Evolutionary conservation across 2,888 invertebrate species (phyloP), one percentile per base, ranked within the genome.

Genomic region (Drosophila sordidula): DNA sequence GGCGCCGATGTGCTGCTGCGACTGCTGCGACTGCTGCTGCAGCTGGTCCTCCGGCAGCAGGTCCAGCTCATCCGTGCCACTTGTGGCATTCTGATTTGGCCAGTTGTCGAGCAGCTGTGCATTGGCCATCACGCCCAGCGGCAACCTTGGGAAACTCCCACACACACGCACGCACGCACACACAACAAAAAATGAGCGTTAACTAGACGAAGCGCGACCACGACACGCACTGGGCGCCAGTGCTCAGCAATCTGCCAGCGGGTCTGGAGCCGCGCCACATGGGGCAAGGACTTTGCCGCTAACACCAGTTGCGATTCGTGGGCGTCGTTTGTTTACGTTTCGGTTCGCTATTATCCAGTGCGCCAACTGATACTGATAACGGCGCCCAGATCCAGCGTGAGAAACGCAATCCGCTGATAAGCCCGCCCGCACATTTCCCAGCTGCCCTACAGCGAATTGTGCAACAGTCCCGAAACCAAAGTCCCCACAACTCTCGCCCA

Each of bases 261-360:
- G 70, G 57, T 50, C 80, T 56, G 38, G 54, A 36, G 14, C 62
- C 25, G 72, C 58, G 49, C 58, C 50, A 36, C 78, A 73, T 73
- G 78, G 69, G 52, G 68, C 62, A 51, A 75, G 81, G 69, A 79
- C 59, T 65, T 62, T 34, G 62, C 34, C 9, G 36, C 14, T 25
- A n/a, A 32, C 63, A 1, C 36, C 36, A 56, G 38, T 47, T 44
- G 59, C 70, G 61, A 38, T 49, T 63, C 72, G 90, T 90, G 89
- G 90, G 89, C 76, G 89, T 85, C 61, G 67, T 89, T 89, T 89
- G 83, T 89, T 84, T 89, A 89, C 88, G 89, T 83, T 83, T 81
- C 89, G 85, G 55, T 73, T 67, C n/a, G 51, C 62, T 16, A 66
- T 62, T 78, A 70, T 70, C 70, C 70, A 56, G 25, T 51, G 63